Base-by-base conservation (phyloP, 1,140 invertebrate genomes). In the Cepaea nemoralis region DNA sequence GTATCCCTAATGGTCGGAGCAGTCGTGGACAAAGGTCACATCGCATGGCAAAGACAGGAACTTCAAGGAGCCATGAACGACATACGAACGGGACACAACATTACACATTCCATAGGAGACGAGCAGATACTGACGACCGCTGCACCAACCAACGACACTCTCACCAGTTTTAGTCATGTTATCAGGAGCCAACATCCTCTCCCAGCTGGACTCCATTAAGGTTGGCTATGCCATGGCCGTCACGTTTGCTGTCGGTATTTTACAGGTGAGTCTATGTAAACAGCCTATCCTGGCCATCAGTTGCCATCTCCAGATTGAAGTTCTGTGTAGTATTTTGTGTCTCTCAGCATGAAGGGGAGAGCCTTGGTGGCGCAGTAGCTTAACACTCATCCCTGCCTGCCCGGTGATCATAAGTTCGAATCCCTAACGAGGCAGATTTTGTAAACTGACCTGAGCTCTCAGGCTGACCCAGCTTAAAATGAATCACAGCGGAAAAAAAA, bases 1-100 rank as follows among this genome's bases (percentile, higher is more conserved):
- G 86, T 92, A 31, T 89, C 90, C 82, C 83, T 93, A 70, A 92
- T 93, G 92, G 87, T 92, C 2, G 92, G 92, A 35, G 83, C 87
- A 40, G 88, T 90, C 8, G 91, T 92, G 12, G 87, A 88, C 71
- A 84, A 86, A 59, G 86, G 86, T 55, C 67, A 86, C 73, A 84
- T 87, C 6, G 83, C 84, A 14, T 84, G 78, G 63, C 81, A 83
- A 39, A 66, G 83, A 2, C 82, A 86, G 27, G 77, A 84, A 42
- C 42, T 81, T 19, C 35, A 81, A 1, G 70, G 70, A 19, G 78
- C 70, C 16, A 79, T 78, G 14, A 31, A 75, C 3, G 50, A 75
- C 39, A 75, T 81, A 1, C 1, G 42, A 1, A 48, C 48, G 33
- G 80, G 73, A 2, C 80, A 75, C 40, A 81, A 81, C 55, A 63